Percentiles rank a stretch among this genome's conserved stretches.
These are phyloP conservation scores for Ladona fulva DNA, from an alignment of 1,140 invertebrate genomes.

Conservation along the genomic window DNA sequence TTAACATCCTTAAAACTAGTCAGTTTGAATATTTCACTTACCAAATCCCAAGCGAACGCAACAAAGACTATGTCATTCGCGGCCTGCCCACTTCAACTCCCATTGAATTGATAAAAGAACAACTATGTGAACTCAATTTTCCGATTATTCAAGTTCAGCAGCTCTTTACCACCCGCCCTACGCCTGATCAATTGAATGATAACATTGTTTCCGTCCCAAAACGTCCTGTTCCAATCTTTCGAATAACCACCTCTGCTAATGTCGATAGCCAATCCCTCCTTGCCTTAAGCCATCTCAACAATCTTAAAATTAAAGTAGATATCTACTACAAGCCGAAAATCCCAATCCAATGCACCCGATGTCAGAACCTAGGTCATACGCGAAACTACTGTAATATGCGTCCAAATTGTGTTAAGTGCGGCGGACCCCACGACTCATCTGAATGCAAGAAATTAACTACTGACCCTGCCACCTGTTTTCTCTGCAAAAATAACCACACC, in stretches of 20 bases:
- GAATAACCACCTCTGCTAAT: not conserved
- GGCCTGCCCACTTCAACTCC: not conserved
- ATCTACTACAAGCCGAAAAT: not conserved
- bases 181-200: not conserved
- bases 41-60: not conserved
- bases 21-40: not conserved
- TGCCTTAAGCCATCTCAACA: not conserved
- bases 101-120: not conserved
- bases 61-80: not conserved
- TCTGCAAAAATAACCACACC: not conserved
- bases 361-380: not conserved
- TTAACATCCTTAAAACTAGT: no score
- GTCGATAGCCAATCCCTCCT: not conserved
- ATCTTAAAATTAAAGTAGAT: not conserved
- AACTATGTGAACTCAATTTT: not conserved
- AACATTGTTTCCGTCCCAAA: not conserved
- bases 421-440: not conserved
- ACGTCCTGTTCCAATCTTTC: not conserved
- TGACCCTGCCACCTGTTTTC: not conserved
- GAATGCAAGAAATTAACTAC: not conserved
- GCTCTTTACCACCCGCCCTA: not conserved
- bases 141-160: not conserved
- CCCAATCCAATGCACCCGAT: not conserved
- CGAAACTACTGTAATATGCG: not conserved
- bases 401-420: not conserved